Evolutionary conservation across 2,797 vertebrate species (phyloP).

Genomic region (Ceryle rudis): DNA sequence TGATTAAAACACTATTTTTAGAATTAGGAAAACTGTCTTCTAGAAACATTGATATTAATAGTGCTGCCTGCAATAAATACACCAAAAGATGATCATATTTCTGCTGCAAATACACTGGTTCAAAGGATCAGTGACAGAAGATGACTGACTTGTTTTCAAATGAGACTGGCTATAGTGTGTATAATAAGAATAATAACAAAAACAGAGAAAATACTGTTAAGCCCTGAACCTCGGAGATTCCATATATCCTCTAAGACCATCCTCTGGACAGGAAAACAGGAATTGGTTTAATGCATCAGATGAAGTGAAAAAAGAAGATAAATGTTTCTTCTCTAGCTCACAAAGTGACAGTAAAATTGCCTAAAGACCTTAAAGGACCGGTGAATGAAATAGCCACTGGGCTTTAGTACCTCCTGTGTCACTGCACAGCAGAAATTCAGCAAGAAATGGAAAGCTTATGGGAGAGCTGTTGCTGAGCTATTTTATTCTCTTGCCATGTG

Average conservation of each 20-base stretch:
- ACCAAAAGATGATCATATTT: not conserved
- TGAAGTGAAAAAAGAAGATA: not conserved
- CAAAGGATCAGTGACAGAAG: not conserved
- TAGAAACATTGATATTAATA: not conserved
- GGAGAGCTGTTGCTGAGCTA: not conserved
- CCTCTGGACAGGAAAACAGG: not conserved
- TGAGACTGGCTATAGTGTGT: not conserved
- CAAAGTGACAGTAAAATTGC: not conserved
- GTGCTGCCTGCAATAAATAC: not conserved
- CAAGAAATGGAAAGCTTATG: not conserved
- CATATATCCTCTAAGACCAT: not conserved
- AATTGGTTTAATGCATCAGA: not conserved
- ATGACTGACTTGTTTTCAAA: not conserved
- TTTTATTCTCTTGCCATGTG: not conserved
- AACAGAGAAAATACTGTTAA: not conserved
- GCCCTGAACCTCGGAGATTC: not conserved
- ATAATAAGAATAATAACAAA: not conserved
- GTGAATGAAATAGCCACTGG: not conserved
- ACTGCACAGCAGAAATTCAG: not conserved
- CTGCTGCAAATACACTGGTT: not conserved
- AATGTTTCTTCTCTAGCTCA: not conserved
- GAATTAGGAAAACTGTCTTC: not conserved
- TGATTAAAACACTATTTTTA: conserved; percentile 25
- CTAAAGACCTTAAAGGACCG: not conserved
- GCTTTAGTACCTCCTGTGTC: not conserved